Evolutionary conservation across 2,888 invertebrate genomes (phyloP).

Genomic region (Parnassius apollo): DNA sequence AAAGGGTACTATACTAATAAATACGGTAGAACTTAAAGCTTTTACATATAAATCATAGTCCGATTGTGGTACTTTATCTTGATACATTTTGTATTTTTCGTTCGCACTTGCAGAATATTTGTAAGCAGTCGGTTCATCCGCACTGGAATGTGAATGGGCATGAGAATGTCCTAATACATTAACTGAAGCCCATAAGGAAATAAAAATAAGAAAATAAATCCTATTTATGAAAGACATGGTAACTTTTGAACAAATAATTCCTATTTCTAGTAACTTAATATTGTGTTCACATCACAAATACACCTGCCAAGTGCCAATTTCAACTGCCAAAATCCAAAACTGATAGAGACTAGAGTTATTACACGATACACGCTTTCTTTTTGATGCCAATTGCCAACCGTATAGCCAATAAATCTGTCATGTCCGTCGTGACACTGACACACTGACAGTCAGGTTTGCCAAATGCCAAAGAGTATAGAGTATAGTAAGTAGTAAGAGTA

Average conservation of each 20-base stretch:
- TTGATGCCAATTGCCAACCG: too few relatives aligned
- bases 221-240: conserved; percentile 32
- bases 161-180: conserved; percentile 57
- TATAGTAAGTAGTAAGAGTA: too few relatives aligned
- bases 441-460: too few relatives aligned
- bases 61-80: conserved; percentile 47
- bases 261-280: too few relatives aligned
- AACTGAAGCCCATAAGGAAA: conserved; percentile 31
- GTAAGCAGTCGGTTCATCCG: conserved; percentile 85
- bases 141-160: conserved; percentile 74
- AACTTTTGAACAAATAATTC: neutral
- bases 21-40: conserved; percentile 93
- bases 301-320: too few relatives aligned
- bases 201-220: conserved; percentile 28
- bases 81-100: conserved; percentile 74
- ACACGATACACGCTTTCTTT: too few relatives aligned
- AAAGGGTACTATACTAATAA: conserved; percentile 97
- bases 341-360: too few relatives aligned
- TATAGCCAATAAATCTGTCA: too few relatives aligned
- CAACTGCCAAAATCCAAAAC: too few relatives aligned
- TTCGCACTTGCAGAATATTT: conserved; percentile 90
- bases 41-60: conserved; percentile 85
- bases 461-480: too few relatives aligned
- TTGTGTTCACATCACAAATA: too few relatives aligned
- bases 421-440: too few relatives aligned